phyloP scores from a whole-genome alignment of 2,888 invertebrate genomes.

The Diplazon laetatorius region DNA sequence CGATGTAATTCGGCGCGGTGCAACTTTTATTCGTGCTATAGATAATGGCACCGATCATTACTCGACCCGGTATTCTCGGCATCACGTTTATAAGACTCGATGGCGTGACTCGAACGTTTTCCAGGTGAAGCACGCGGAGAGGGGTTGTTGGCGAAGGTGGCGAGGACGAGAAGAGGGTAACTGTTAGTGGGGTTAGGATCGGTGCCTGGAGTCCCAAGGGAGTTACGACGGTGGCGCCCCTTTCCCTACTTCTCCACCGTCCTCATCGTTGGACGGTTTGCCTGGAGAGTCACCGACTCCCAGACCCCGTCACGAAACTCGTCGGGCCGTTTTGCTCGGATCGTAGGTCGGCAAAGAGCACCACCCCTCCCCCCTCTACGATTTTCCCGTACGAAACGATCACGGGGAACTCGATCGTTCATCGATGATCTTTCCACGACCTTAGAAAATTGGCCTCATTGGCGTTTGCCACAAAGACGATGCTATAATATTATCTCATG shows the following conservation, averaged over 20 bases:
- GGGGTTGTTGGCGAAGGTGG: conserved; percentile 45
- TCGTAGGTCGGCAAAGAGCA: conserved; percentile 52
- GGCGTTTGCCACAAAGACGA: neutral
- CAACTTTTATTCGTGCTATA: conserved; percentile 66
- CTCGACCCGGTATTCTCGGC: conserved; percentile 48
- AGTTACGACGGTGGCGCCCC: conserved; percentile 53
- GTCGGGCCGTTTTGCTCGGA: conserved; percentile 47
- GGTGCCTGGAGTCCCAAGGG: conserved; percentile 43
- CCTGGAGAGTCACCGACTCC: conserved; percentile 58
- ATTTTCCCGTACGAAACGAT: conserved; percentile 29
- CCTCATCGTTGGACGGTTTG: no score
- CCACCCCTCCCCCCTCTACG: no score
- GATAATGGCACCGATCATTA: conserved; percentile 71
- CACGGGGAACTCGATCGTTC: conserved; percentile 53
- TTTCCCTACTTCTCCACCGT: no score
- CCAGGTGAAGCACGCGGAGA: conserved; percentile 14
- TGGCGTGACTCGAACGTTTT: conserved; percentile 75
- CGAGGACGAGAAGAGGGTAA: conserved; percentile 49
- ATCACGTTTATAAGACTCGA: conserved; percentile 68
- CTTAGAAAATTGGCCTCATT: conserved; percentile 50
- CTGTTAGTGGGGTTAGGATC: conserved; percentile 31
- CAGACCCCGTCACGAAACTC: conserved; percentile 63
- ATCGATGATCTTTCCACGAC: conserved; percentile 49
- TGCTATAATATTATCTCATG: conserved; percentile 11
- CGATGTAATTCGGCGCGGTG: conserved; percentile 61